Conservation (phyloP, 2,888 invertebrate genomes). For the Trichacis sp. region DNA sequence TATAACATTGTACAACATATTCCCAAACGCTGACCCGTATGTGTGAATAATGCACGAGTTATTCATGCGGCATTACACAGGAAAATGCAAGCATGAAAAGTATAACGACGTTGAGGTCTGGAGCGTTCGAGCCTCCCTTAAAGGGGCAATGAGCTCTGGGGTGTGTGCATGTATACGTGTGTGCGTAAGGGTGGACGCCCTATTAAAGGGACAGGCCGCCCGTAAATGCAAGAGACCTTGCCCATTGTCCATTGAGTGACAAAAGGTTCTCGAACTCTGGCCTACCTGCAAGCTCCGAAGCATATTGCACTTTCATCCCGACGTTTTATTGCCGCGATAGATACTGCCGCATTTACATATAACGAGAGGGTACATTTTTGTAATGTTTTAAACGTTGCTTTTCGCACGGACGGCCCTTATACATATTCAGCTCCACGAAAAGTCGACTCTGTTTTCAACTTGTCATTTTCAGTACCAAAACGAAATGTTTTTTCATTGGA, state of each 20-base stretch:
- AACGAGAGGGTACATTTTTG: conserved; percentile 3
- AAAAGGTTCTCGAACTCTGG: conserved; percentile 30
- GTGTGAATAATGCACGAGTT: conserved; percentile 22
- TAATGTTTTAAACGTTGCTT: neutral
- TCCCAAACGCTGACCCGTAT: too few relatives aligned
- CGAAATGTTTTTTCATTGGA: too few relatives aligned
- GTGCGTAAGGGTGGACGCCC: conserved; percentile 25
- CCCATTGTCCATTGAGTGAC: conserved; percentile 34
- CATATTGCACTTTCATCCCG: conserved; percentile 8
- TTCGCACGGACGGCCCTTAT: neutral
- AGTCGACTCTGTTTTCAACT: neutral
- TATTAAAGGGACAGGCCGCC: conserved; percentile 35
- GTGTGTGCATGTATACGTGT: conserved; percentile 1
- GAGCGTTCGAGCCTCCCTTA: conserved; percentile 34
- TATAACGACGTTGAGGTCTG: conserved; percentile 35
- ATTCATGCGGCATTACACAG: conserved; percentile 25
- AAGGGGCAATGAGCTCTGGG: conserved; percentile 32
- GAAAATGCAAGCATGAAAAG: conserved; percentile 29
- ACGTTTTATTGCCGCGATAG: conserved; percentile 27
- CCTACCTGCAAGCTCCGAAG: neutral
- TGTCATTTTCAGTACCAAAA: neutral
- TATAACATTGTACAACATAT: too few relatives aligned
- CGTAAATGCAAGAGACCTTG: conserved; percentile 23
- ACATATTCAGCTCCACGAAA: neutral
- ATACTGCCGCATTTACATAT: conserved; percentile 11